Base-by-base conservation (phyloP, 2,797 vertebrate genomes). In the Phoxinus dragarum region DNA sequence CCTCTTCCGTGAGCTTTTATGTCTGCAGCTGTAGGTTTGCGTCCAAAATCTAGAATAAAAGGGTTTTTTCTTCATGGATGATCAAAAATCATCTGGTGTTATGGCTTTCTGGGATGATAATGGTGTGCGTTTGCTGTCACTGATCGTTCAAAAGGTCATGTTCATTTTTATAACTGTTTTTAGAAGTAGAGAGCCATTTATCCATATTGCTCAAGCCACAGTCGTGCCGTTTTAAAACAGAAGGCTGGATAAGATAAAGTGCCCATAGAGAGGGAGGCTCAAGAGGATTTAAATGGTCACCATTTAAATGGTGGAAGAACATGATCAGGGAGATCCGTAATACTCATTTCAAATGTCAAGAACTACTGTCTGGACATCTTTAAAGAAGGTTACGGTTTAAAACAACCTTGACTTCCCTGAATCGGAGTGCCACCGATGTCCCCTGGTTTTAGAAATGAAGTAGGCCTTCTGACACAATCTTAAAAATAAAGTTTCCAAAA, bases 1-100 rank as follows among this genome's bases (percentile, higher is more conserved):
- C 78, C 78, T 80, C 78, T 80, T 36, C 78, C 16, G 78, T 16
- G 19, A 67, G 42, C 6, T 67, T 47, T 73, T 34, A 49, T 21
- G 1, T 36, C 42, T 67, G 31, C 27, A 49, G 27, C 6, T 44
- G 16, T 27, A 78, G 4, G n/a, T 17, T 27, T 21, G 1, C 19
- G 3, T 36, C 49, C 3, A 36, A 21, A 79, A 44, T 19, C n/a
- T 19, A 3, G 38, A 64, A 36, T 40, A 38, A 34, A 56, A 3
- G 21, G 6, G 11, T 16, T 7, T 76, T 36, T 31, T 38, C 27
- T 75, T 54, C 5, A 75, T 11, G 23, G 7, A 47, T 36, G 34
- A 14, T 54, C 7, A 38, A 68, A 38, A 38, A 68, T 38, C 1
- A 3, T n/a, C 49, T n/a, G 6, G 21, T 38, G 1, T 64, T 6